These are phyloP conservation scores for Linepithema humile DNA, from an alignment of 1,140 invertebrate genomes.

Conservation along the genomic window DNA sequence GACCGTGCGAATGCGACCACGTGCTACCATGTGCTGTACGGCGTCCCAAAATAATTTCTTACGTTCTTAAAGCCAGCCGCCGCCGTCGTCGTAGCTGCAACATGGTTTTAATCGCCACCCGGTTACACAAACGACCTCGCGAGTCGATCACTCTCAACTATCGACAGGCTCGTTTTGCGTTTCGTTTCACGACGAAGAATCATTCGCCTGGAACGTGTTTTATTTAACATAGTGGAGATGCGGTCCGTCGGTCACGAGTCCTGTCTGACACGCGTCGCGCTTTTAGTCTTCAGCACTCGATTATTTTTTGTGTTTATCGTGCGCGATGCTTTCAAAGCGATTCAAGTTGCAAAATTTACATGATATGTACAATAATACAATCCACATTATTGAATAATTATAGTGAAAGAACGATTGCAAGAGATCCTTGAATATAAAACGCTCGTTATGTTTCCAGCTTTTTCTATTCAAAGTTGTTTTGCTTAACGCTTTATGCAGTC, in stretches of 20 bases:
- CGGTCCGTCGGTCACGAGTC: background rate
- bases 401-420: no score
- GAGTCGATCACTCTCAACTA: slow-evolving; percentile 11
- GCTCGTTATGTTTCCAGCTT: no score
- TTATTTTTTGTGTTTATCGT: background rate
- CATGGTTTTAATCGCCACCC: slow-evolving; percentile 57
- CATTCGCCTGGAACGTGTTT: background rate
- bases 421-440: no score
- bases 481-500: no score
- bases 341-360: no score
- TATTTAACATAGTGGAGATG: slow-evolving; percentile 5
- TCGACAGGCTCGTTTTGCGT: background rate
- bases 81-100: slow-evolving; percentile 15
- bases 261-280: background rate
- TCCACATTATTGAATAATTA: no score
- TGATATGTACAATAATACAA: no score
- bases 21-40: slow-evolving; percentile 30
- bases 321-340: no score
- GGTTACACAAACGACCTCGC: slow-evolving; percentile 51
- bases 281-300: background rate
- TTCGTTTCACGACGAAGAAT: background rate
- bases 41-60: slow-evolving; percentile 61
- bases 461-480: no score
- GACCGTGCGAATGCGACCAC: slow-evolving; percentile 46
- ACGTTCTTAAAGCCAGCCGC: slow-evolving; percentile 30